phyloP scores from a whole-genome alignment of 2,888 invertebrate species.

The Drosophila lutescens region DNA sequence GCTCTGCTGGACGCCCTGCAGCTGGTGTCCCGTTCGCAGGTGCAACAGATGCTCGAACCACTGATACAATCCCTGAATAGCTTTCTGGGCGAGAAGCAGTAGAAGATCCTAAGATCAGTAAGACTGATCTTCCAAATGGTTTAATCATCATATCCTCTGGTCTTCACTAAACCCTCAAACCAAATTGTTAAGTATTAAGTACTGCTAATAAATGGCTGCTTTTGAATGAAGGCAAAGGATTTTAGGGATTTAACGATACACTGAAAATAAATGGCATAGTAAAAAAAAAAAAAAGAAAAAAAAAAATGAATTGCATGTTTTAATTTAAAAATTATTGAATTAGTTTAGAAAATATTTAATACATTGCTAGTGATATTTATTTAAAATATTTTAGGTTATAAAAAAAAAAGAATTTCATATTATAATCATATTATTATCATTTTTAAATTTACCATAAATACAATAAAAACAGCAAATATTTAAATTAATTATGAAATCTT shows the following conservation, averaged over 20 bases:
- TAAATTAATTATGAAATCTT: too few relatives aligned
- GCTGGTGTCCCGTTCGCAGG: conserved; percentile 70
- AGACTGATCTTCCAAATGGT: neutral
- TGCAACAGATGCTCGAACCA: conserved; percentile 77
- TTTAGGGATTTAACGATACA: too few relatives aligned
- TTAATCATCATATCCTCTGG: neutral
- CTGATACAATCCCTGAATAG: conserved; percentile 63
- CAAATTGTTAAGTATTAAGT: conserved; percentile 17
- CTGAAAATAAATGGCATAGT: too few relatives aligned
- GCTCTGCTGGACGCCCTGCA: conserved; percentile 73
- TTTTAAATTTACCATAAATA: too few relatives aligned
- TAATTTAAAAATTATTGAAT: too few relatives aligned
- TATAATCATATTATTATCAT: neutral
- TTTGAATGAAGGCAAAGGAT: neutral
- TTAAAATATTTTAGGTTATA: too few relatives aligned
- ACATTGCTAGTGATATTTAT: too few relatives aligned
- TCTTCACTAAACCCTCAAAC: neutral
- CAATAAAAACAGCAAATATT: too few relatives aligned
- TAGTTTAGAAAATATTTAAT: too few relatives aligned
- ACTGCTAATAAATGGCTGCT: conserved; percentile 4
- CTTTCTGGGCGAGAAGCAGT: conserved; percentile 51
- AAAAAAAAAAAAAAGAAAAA: too few relatives aligned
- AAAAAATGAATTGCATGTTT: too few relatives aligned
- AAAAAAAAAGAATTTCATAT: too few relatives aligned
- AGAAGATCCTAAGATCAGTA: neutral